These are phyloP conservation scores for Scrobipalpa atriplicella DNA, from an alignment of 2,888 invertebrate genomes.

Conservation along the genomic window DNA sequence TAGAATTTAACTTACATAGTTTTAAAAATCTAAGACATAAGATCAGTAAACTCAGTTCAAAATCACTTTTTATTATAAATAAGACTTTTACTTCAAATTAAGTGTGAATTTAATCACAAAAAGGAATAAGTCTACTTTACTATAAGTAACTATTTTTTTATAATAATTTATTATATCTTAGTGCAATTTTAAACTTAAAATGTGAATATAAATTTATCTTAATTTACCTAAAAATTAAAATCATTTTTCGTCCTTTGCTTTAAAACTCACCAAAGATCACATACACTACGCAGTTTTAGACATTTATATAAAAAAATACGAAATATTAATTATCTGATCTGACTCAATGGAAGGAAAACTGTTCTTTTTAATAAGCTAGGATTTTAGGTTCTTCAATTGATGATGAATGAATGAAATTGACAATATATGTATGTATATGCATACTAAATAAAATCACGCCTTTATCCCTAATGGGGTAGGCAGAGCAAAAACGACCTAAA, in stretches of 20 bases:
- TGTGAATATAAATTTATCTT: constrained; percentile 60
- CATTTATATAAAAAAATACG: constrained; percentile 23
- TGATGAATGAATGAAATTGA: not conserved
- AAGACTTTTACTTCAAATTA: not conserved
- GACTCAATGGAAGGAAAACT: no score
- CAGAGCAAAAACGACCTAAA: no score
- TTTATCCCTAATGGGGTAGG: no score
- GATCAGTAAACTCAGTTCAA: constrained; percentile 8
- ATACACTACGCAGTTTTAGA: constrained; percentile 70
- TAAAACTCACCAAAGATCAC: constrained; percentile 71
- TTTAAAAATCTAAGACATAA: constrained; percentile 1
- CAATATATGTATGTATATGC: no score
- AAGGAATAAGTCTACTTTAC: constrained; percentile 29
- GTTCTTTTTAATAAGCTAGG: no score
- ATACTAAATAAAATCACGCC: no score
- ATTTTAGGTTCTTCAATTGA: no score
- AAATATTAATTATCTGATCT: no score
- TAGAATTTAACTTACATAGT: constrained; percentile 5
- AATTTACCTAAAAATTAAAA: constrained; percentile 50
- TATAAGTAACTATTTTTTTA: constrained; percentile 40
- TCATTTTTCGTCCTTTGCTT: constrained; percentile 51
- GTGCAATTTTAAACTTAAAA: constrained; percentile 73
- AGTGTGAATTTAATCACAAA: not conserved
- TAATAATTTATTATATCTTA: constrained; percentile 41
- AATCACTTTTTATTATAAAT: constrained; percentile 14